A percentile compares a stretch with the other conserved stretches of the same genome.
Conservation (phyloP, 2,888 invertebrate genomes). For the Geophilus truncorum region DNA sequence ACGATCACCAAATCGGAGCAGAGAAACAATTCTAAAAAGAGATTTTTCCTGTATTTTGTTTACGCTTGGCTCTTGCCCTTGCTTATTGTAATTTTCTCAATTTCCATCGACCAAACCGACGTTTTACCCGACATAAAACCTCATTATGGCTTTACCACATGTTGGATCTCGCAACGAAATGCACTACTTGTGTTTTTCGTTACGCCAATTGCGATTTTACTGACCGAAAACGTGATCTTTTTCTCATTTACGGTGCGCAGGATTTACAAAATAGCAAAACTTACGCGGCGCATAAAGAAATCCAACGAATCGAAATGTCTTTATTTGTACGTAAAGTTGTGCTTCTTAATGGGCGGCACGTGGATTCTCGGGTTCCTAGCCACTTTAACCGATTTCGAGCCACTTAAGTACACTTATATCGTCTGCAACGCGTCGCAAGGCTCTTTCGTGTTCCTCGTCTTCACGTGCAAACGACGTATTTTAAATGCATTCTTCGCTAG, state of each 20-base stretch:
- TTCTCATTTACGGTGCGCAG: conserved; percentile 46
- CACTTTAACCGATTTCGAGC: conserved; percentile 43
- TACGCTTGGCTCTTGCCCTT: conserved; percentile 50
- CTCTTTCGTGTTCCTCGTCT: conserved; percentile 49
- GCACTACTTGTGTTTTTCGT: conserved; percentile 49
- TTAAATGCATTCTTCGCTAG: background rate
- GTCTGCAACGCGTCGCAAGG: conserved; percentile 52
- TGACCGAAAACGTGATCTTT: conserved; percentile 47
- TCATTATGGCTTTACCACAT: conserved; percentile 41
- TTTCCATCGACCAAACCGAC: conserved; percentile 39
- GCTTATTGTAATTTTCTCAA: conserved; percentile 42
- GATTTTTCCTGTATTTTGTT: conserved; percentile 42
- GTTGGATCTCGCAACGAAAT: conserved; percentile 49
- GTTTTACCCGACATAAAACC: conserved; percentile 36
- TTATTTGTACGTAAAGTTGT: conserved; percentile 47
- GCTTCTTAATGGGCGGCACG: conserved; percentile 51
- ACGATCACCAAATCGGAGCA: conserved; percentile 38
- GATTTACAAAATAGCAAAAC: conserved; percentile 41
- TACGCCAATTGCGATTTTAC: conserved; percentile 47
- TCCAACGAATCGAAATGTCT: no score
- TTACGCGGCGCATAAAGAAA: background rate
- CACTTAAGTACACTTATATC: conserved; percentile 51
- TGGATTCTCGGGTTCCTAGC: conserved; percentile 52
- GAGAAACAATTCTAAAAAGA: background rate
- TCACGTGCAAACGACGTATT: conserved; percentile 45